Conservation (phyloP, 2,797 vertebrate genomes). For the Microctenopoma steveboyesi region DNA sequence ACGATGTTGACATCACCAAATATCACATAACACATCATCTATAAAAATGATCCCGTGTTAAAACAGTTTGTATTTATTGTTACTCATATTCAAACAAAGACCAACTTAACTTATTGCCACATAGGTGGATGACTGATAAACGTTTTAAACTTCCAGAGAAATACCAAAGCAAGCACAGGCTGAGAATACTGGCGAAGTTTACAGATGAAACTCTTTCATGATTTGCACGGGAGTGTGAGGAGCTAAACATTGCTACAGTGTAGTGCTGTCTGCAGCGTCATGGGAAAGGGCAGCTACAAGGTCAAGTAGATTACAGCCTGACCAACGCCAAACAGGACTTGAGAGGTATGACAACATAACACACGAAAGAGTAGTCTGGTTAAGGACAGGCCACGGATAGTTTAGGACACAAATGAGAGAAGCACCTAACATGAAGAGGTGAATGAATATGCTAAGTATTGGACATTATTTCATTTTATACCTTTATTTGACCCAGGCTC, state of each 20-base stretch:
- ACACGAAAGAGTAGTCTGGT: background rate
- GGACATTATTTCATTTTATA: too few relatives aligned
- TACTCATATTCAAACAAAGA: conserved; percentile 1
- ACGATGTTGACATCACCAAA: background rate
- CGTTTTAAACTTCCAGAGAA: background rate
- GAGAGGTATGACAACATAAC: background rate
- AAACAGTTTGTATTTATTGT: background rate
- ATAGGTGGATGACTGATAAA: background rate
- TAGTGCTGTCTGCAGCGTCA: conserved; percentile 28
- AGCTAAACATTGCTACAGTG: background rate
- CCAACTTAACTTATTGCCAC: background rate
- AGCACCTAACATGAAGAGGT: background rate
- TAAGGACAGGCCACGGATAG: conserved; percentile 16
- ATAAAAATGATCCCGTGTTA: too few relatives aligned
- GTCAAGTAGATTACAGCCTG: conserved; percentile 63
- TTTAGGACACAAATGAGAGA: conserved; percentile 1
- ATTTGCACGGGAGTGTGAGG: conserved; percentile 1
- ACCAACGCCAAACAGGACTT: conserved; percentile 16
- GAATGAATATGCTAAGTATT: too few relatives aligned
- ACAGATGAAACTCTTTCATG: background rate
- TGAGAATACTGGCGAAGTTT: background rate
- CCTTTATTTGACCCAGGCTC: background rate
- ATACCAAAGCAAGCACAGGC: background rate
- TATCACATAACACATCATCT: background rate
- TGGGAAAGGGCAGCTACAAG: conserved; percentile 53